Evolutionary conservation across 2,888 invertebrate species (phyloP).

Genomic region (Monopis laevigella): DNA sequence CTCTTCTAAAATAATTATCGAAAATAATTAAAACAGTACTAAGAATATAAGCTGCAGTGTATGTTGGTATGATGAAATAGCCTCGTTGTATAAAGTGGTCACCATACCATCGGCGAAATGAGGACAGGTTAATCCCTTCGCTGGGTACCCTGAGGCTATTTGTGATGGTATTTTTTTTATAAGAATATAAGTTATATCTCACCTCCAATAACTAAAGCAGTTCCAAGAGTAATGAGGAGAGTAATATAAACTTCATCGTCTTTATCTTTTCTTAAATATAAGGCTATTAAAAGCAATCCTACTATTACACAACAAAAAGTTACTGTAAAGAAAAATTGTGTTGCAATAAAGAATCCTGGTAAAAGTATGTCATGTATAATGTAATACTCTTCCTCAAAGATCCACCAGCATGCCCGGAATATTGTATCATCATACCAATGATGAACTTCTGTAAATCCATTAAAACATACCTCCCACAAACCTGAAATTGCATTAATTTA

Average conservation of each 20-base stretch:
- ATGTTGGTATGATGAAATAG: too few relatives aligned
- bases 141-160: too few relatives aligned
- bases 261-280: slow-evolving; percentile 78
- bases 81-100: too few relatives aligned
- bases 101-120: too few relatives aligned
- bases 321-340: slow-evolving; percentile 93
- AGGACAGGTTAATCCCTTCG: too few relatives aligned
- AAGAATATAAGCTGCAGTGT: too few relatives aligned
- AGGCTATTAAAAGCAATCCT: slow-evolving; percentile 76
- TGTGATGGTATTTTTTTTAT: neutral
- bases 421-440: slow-evolving; percentile 87
- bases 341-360: slow-evolving; percentile 92
- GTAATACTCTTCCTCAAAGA: slow-evolving; percentile 96
- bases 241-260: slow-evolving; percentile 81
- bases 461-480: slow-evolving; percentile 95
- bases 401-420: slow-evolving; percentile 95
- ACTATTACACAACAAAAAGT: slow-evolving; percentile 83
- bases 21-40: too few relatives aligned
- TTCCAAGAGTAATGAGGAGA: slow-evolving; percentile 77
- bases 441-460: slow-evolving; percentile 85
- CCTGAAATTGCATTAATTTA: slow-evolving; percentile 61
- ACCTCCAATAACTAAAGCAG: slow-evolving; percentile 76
- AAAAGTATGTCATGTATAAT: slow-evolving; percentile 90
- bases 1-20: too few relatives aligned
- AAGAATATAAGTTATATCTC: slow-evolving; percentile 19